Base-by-base conservation (phyloP, 2,888 invertebrate species). In the Tenthredo amoena region DNA sequence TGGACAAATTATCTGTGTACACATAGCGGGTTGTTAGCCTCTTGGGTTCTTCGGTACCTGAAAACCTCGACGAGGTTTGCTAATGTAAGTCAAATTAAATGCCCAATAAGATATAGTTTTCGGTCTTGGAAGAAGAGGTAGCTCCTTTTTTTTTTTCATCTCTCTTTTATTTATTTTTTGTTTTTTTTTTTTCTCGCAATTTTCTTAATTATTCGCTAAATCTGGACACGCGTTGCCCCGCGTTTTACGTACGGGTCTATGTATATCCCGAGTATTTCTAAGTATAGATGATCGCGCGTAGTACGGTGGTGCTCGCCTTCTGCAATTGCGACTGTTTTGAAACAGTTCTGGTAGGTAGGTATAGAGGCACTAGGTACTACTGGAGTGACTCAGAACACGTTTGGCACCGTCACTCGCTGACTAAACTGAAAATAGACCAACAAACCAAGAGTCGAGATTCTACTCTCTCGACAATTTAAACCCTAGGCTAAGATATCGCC, bases 381-480 rank as follows among this genome's bases (percentile, higher is more conserved):
- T 26, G 47, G 62, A 65, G 87, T 89, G 89, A 89, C 87, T 89
- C 89, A 89, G 87, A 89, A 89, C 88, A 89, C 86, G 87, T 87
- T 81, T 87, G 87, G 88, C 86, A 88, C 88, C 83, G 88, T 85
- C 88, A 87, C 87, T 87, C 86, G 82, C 87, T 88, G 89, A 89
- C 87, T 89, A 89, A 89, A 89, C 87, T 86, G 77, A 86, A 85
- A 88, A 88, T 85, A 84, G 86, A 88, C 43, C 81, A 72, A 55
- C 50, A 40, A 68, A 15, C 47, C 31, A 47, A 47, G 18, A 62
- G 26, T 68, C 62, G 31, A 12, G 31, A 26, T 68, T 68, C 31
- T 68, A 12, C 12, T 65, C 47, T 58, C 58, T 40, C 58, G 81
- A 62, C 81, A 81, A 58, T 81, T 81, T 81, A 81, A 81, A 62